A percentile compares a stretch with the other conserved stretches of the same genome.
These are phyloP conservation scores for Eumerus sabulonum DNA, from an alignment of 2,888 invertebrate genomes.

Conservation along the genomic window DNA sequence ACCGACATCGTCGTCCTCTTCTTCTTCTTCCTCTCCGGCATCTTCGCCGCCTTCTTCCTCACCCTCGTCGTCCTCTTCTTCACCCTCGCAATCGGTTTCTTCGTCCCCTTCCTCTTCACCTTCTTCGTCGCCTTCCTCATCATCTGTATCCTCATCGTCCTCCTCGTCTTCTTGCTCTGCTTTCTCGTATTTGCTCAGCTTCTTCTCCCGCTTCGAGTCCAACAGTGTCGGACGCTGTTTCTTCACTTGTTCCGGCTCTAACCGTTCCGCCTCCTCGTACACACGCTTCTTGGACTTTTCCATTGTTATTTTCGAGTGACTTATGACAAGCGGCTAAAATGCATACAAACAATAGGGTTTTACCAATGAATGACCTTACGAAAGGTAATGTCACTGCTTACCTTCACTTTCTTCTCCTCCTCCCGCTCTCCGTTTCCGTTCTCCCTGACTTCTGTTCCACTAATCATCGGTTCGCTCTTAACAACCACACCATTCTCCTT, in stretches of 20 bases:
- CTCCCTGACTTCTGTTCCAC: slow-evolving; percentile 58
- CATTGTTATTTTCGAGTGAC: slow-evolving; percentile 73
- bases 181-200: slow-evolving; percentile 75
- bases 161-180: slow-evolving; percentile 73
- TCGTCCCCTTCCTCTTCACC: slow-evolving; percentile 71
- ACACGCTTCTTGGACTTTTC: slow-evolving; percentile 72
- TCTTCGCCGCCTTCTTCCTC: slow-evolving; percentile 72
- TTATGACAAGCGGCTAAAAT: slow-evolving; percentile 74
- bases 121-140: slow-evolving; percentile 72
- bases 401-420: slow-evolving; percentile 73
- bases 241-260: slow-evolving; percentile 69
- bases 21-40: slow-evolving; percentile 57
- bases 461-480: slow-evolving; percentile 71
- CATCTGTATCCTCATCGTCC: slow-evolving; percentile 71
- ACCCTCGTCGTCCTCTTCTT: slow-evolving; percentile 71
- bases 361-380: no score
- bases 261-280: slow-evolving; percentile 71
- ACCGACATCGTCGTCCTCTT: slow-evolving; percentile 77
- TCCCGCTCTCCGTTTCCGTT: slow-evolving; percentile 57
- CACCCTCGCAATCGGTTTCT: slow-evolving; percentile 72
- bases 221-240: slow-evolving; percentile 75
- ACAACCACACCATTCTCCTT: slow-evolving; percentile 59
- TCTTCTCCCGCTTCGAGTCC: slow-evolving; percentile 75
- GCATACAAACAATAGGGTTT: background rate
- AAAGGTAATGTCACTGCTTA: slow-evolving; percentile 39